Evolutionary conservation across 2,113 vertebrate genomes (phyloP).

Genomic region (Clarias macrocephalus): DNA sequence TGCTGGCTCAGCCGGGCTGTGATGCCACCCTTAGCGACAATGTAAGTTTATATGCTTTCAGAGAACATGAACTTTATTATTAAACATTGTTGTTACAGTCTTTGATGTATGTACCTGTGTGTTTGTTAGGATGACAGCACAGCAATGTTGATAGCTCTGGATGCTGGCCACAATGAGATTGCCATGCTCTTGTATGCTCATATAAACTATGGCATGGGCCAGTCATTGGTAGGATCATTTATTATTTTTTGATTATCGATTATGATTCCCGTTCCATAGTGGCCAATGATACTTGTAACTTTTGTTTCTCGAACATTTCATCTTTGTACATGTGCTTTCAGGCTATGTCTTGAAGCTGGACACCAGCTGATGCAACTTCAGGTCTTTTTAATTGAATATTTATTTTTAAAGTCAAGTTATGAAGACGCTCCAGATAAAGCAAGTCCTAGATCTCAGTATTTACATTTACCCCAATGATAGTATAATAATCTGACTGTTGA

Average conservation of each 20-base stretch:
- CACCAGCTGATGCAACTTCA: constrained; percentile 75
- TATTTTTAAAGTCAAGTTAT: not conserved
- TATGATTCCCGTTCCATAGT: not conserved
- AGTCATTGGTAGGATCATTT: constrained; percentile 75
- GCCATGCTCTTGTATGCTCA: constrained; percentile 93
- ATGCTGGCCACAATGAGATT: constrained; percentile 94
- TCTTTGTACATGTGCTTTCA: constrained; percentile 57
- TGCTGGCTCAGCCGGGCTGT: constrained; percentile 86
- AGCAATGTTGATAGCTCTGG: constrained; percentile 92
- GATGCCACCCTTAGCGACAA: constrained; percentile 88
- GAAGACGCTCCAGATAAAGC: not conserved
- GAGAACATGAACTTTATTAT: not conserved
- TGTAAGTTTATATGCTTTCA: constrained; percentile 64
- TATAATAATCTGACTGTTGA: not conserved
- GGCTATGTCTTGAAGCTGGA: constrained; percentile 82
- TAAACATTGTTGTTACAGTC: not conserved
- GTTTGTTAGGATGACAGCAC: constrained; percentile 88
- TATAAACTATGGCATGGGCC: constrained; percentile 88
- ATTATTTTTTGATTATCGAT: not conserved
- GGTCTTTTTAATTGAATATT: constrained; percentile 74
- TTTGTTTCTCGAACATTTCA: not conserved
- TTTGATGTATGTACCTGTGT: constrained; percentile 7
- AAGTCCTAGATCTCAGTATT: not conserved
- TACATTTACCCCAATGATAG: not conserved
- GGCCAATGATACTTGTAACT: not conserved